These are phyloP conservation scores for Heterotilapia buettikoferi DNA, from an alignment of 2,113 vertebrate species.

Conservation along the genomic window DNA sequence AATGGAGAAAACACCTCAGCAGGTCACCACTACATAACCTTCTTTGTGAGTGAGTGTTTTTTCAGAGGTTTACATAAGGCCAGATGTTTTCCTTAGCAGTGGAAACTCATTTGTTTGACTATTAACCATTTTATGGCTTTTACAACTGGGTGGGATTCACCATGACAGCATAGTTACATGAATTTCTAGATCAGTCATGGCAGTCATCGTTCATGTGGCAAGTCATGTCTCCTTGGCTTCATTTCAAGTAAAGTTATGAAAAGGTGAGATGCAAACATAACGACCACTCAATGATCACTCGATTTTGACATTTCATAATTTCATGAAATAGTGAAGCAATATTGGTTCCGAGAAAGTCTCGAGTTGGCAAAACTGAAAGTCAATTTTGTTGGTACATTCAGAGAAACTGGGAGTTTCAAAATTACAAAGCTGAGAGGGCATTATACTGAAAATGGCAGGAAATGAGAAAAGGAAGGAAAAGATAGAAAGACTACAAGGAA, in stretches of 20 bases:
- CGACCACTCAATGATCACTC: fast-evolving
- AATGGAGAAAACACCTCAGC: background rate
- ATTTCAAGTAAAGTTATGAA: background rate
- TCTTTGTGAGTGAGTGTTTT: background rate
- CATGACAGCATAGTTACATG: background rate
- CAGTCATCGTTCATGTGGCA: background rate
- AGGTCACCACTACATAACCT: background rate
- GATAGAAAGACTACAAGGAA: background rate
- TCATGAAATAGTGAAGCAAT: background rate
- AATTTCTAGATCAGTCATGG: background rate
- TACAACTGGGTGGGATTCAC: background rate
- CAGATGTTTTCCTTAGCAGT: background rate
- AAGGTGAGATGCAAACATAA: background rate
- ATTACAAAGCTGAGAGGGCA: background rate
- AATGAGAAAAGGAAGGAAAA: background rate
- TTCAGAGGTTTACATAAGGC: background rate
- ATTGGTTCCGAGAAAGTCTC: background rate
- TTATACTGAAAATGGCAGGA: background rate
- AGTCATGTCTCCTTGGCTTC: background rate
- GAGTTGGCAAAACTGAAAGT: background rate
- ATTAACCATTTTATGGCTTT: background rate
- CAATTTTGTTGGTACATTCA: background rate
- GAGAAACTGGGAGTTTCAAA: constrained; percentile 37
- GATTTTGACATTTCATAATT: background rate
- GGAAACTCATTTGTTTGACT: background rate